Base-by-base conservation (phyloP, 2,797 vertebrate genomes). In the Holocentrus rufus region DNA sequence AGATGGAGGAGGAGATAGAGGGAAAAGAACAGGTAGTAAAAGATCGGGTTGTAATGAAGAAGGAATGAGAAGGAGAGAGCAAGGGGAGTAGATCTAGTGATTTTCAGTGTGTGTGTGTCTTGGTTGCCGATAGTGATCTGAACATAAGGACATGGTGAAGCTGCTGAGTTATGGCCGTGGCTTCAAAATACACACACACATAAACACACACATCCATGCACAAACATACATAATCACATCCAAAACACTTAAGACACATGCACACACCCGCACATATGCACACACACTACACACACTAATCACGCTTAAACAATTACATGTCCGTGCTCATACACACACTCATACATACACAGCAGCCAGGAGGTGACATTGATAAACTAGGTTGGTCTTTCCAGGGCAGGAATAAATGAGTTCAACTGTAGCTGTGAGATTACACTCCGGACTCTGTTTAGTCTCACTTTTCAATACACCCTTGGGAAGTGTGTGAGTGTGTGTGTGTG, bases 371-470 rank as follows among this genome's bases (percentile, higher is more conserved):
- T 92, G 91, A 91, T 87, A 57, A 88, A 92, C 75, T 78, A 75
- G 76, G 74, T 82, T 87, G 86, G 78, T 86, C 74, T 87, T 87
- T 87, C 75, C 76, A 75, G 86, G 76, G 74, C 84, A 87, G 86
- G 87, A 89, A 88, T 91, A 91, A 93, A 92, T 89, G 77, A 90
- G 87, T 93, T 91, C 88, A 93, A 92, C 81, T 88, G 88, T 82
- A 84, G 90, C 89, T 79, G 80, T 85, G 81, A 90, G 89, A 91
- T 92, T 91, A 90, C 65, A 65, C 79, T 87, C 76, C 79, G 88
- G 83, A 64, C 86, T 84, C 80, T 87, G 76, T 85, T 85, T 75
- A 76, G 86, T 65, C 25, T 34, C 49, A 54, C 68, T 82, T 84
- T 83, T 80, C 79, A 73, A 79, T 83, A 77, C 61, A 76, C 70